phyloP scores from a whole-genome alignment of 23 tunicate species.

The Diplosoma virens region DNA sequence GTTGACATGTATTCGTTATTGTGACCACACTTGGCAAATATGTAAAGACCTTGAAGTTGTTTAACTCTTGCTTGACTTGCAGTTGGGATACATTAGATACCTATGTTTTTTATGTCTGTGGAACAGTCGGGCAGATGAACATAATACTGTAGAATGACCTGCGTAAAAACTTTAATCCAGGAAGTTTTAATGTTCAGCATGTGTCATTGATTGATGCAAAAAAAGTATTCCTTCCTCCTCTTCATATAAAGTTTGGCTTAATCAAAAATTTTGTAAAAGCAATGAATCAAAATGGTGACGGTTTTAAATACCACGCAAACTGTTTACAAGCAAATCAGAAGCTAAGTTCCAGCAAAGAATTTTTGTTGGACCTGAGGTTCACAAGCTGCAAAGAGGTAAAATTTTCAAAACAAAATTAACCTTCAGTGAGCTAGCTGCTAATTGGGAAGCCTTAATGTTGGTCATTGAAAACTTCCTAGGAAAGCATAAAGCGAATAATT shows the following conservation, averaged over 20 bases:
- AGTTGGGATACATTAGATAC: conserved; percentile 12
- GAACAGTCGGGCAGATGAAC: conserved; percentile 7
- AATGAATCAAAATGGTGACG: conserved; percentile 18
- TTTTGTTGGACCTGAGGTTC: conserved; percentile 22
- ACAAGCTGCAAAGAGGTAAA: background rate
- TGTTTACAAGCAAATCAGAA: background rate
- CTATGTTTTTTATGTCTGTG: background rate
- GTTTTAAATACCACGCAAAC: background rate
- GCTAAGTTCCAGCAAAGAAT: conserved; percentile 1
- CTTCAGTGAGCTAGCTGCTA: background rate
- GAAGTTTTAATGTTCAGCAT: conserved; percentile 12
- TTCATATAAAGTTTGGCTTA: conserved; percentile 20
- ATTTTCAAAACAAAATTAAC: background rate
- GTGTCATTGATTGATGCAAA: conserved; percentile 4
- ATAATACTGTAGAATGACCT: background rate
- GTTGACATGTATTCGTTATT: background rate
- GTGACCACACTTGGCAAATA: conserved; percentile 15
- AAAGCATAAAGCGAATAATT: background rate
- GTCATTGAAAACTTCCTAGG: background rate
- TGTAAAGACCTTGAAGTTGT: conserved; percentile 23
- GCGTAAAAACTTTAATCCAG: background rate
- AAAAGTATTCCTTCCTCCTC: conserved; percentile 6
- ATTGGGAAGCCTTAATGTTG: background rate
- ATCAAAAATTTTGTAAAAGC: conserved; percentile 31
- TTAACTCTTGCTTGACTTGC: conserved; percentile 1